phyloP scores from a whole-genome alignment of 30 jellyfish, hydroid and myxozoan genomes.

The Cassiopea xamachana region DNA sequence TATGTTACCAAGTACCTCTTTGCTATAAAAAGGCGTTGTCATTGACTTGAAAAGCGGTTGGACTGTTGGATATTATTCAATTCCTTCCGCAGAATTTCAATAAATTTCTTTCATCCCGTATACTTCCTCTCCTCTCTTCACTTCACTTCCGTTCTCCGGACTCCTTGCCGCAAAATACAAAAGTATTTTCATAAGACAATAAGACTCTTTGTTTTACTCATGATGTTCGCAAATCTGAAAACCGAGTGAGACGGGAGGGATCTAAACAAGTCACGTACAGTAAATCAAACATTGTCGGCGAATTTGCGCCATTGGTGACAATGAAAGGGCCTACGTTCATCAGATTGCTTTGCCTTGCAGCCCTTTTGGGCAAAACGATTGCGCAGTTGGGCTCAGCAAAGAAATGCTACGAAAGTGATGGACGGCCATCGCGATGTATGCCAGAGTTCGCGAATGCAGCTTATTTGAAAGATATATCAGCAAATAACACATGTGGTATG shows the following conservation, averaged over 20 bases:
- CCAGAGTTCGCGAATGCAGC: conserved; percentile 99
- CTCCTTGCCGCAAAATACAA: conserved; percentile 55
- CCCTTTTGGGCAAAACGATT: conserved; percentile 15
- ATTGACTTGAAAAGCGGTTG: neutral
- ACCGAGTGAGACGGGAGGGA: conserved; percentile 63
- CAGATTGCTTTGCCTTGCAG: neutral
- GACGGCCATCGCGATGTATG: conserved; percentile 92
- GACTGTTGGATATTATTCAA: conserved; percentile 31
- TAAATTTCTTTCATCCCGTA: conserved; percentile 16
- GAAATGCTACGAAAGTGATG: conserved; percentile 88
- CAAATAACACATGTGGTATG: conserved; percentile 96
- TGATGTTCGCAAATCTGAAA: conserved; percentile 39
- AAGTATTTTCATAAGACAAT: conserved; percentile 50
- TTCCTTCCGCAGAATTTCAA: conserved; percentile 59
- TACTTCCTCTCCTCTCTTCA: conserved; percentile 69
- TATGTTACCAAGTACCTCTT: too few relatives aligned
- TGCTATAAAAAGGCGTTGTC: neutral
- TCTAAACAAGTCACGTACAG: neutral
- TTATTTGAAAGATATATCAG: conserved; percentile 68
- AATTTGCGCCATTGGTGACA: neutral
- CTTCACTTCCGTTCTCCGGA: conserved; percentile 81
- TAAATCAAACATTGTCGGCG: neutral
- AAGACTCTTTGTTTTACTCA: conserved; percentile 4
- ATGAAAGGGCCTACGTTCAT: neutral
- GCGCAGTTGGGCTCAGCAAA: conserved; percentile 76